Conservation (phyloP, 2,113 vertebrate genomes). For the Aspiorhynchus laticeps region DNA sequence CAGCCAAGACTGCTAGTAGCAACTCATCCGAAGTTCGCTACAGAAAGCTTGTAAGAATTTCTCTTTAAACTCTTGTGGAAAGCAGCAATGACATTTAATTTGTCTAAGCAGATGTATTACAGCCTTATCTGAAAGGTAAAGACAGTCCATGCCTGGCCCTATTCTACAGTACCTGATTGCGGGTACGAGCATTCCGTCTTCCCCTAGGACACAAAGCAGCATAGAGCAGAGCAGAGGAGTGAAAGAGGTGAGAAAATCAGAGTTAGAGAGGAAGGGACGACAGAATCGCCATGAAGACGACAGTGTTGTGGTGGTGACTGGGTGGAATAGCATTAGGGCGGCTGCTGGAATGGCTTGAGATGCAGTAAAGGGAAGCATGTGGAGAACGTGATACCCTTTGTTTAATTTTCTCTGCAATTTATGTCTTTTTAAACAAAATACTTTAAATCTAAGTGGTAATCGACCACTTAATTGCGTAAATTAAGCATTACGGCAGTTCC, state of each 20-base stretch:
- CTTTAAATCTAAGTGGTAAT: not conserved
- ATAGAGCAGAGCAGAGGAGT: slow-evolving; percentile 80
- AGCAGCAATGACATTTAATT: slow-evolving; percentile 24
- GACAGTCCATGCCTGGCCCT: slow-evolving; percentile 22
- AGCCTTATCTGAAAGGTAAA: slow-evolving; percentile 25
- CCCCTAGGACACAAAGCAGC: slow-evolving; percentile 92
- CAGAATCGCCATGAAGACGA: slow-evolving; percentile 61
- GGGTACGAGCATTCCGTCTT: slow-evolving; percentile 97
- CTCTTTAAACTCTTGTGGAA: slow-evolving; percentile 12
- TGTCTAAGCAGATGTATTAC: slow-evolving; percentile 3
- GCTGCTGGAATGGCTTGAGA: slow-evolving; percentile 70
- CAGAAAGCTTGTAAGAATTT: not conserved
- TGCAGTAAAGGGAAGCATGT: slow-evolving; percentile 57
- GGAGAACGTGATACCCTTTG: not conserved
- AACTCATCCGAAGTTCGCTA: not conserved
- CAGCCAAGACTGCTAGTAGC: not conserved
- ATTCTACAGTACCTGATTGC: slow-evolving; percentile 91
- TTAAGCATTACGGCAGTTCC: slow-evolving; percentile 13
- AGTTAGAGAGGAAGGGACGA: slow-evolving; percentile 77
- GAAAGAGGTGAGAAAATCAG: slow-evolving; percentile 85
- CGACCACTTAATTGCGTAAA: slow-evolving; percentile 7
- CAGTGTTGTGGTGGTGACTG: slow-evolving; percentile 56
- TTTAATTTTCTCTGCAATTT: slow-evolving; percentile 13
- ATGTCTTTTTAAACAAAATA: not conserved
- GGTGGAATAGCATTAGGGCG: slow-evolving; percentile 68